Conservation (phyloP, 2,797 vertebrate species). For the Siniperca undulata region DNA sequence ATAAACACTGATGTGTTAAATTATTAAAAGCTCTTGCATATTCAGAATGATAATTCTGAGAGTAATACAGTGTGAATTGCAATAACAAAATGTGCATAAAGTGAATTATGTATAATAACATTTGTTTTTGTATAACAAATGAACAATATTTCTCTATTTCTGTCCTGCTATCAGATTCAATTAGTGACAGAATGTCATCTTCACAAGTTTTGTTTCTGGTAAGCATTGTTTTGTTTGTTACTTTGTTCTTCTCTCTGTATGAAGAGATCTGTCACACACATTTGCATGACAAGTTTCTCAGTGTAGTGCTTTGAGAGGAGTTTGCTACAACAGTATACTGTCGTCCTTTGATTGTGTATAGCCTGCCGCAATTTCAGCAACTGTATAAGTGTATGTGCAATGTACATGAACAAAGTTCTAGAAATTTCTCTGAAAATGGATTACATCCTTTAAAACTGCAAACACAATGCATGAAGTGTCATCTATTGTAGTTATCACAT, state of each 20-base stretch:
- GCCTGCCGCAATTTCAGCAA: not conserved
- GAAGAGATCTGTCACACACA: conserved; percentile 80
- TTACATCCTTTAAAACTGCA: conserved; percentile 4
- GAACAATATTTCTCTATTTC: conserved; percentile 83
- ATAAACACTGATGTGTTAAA: conserved; percentile 86
- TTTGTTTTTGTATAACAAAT: conserved; percentile 88
- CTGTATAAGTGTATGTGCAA: not conserved
- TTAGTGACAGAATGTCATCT: conserved; percentile 80
- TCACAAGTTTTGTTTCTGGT: conserved; percentile 80
- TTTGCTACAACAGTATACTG: conserved; percentile 41
- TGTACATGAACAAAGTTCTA: not conserved
- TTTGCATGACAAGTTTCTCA: conserved; percentile 82
- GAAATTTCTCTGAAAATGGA: not conserved
- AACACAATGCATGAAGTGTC: not conserved
- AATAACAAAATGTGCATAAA: conserved; percentile 87
- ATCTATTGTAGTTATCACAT: not conserved
- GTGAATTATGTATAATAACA: conserved; percentile 88
- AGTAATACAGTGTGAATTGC: conserved; percentile 78
- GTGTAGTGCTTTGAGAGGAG: conserved; percentile 67
- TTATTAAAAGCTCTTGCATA: conserved; percentile 89
- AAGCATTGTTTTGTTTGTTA: conserved; percentile 81
- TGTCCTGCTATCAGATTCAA: conserved; percentile 80
- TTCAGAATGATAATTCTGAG: conserved; percentile 83
- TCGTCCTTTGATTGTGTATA: conserved; percentile 44
- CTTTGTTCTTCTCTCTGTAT: conserved; percentile 75